Evolutionary conservation across 2,113 vertebrate genomes (phyloP).

Genomic region (Lepidothrix coronata): DNA sequence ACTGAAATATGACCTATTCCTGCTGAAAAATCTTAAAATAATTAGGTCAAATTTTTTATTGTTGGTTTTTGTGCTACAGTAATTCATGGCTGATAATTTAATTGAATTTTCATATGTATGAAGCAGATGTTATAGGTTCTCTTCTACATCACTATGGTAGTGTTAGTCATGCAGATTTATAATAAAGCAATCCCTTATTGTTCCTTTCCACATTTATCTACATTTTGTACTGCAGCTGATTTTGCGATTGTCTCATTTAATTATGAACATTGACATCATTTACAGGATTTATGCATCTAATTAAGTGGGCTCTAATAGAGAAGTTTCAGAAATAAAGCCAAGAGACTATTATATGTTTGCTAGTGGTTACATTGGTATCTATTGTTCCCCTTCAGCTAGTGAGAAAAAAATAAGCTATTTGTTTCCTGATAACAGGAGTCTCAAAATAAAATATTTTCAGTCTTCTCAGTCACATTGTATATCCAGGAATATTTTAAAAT

Average conservation of each 20-base stretch:
- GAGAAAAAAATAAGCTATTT: neutral
- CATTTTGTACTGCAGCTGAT: slow-evolving; percentile 49
- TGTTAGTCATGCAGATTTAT: slow-evolving; percentile 66
- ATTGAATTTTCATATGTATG: slow-evolving; percentile 74
- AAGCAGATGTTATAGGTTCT: slow-evolving; percentile 67
- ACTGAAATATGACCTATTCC: slow-evolving; percentile 50
- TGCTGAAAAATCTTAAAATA: slow-evolving; percentile 61
- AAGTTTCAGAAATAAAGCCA: slow-evolving; percentile 38
- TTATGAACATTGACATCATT: slow-evolving; percentile 62
- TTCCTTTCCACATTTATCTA: slow-evolving; percentile 59
- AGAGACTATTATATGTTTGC: slow-evolving; percentile 25
- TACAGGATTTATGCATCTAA: slow-evolving; percentile 61
- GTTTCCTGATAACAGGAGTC: neutral
- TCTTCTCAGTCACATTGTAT: neutral
- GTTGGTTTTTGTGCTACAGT: slow-evolving; percentile 59
- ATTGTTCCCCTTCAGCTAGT: slow-evolving; percentile 21
- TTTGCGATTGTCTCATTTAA: slow-evolving; percentile 66
- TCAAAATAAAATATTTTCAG: neutral
- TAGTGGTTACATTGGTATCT: slow-evolving; percentile 6
- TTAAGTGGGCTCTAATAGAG: slow-evolving; percentile 47
- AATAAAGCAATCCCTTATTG: slow-evolving; percentile 19
- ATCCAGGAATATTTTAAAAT: neutral
- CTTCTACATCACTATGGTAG: slow-evolving; percentile 36
- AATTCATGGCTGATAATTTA: slow-evolving; percentile 70
- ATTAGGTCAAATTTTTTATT: slow-evolving; percentile 64